Evolutionary conservation across 2,797 vertebrate genomes (phyloP).

Genomic region (Peromyscus nudipes): DNA sequence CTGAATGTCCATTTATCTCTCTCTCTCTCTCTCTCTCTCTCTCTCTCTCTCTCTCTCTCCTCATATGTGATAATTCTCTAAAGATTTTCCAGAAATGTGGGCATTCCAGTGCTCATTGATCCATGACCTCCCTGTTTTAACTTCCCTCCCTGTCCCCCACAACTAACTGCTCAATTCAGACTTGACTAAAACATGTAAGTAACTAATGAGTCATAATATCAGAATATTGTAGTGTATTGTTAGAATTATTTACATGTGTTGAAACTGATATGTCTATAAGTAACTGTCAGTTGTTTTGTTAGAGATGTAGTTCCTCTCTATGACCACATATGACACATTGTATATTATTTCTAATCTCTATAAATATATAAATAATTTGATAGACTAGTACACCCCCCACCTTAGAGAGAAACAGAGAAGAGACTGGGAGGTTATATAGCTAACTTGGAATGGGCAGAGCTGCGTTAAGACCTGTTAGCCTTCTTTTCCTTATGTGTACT

Average conservation of each 20-base stretch:
- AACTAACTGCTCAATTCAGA: background rate
- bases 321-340: background rate
- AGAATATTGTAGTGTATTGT: background rate
- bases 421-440: background rate
- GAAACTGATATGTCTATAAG: background rate
- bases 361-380: background rate
- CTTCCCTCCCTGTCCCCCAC: too few relatives aligned
- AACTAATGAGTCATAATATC: background rate
- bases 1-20: background rate
- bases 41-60: too few relatives aligned
- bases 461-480: background rate
- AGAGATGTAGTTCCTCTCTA: background rate
- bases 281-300: background rate
- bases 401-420: background rate
- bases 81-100: background rate
- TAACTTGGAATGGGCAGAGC: background rate
- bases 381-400: background rate
- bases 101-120: background rate
- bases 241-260: background rate
- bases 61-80: background rate
- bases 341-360: conserved; percentile 9
- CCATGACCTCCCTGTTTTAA: background rate
- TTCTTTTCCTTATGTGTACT: background rate
- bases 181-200: background rate
- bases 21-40: background rate